Base-by-base conservation (phyloP, 2,888 invertebrate genomes). In the Drosophila diplacantha region DNA sequence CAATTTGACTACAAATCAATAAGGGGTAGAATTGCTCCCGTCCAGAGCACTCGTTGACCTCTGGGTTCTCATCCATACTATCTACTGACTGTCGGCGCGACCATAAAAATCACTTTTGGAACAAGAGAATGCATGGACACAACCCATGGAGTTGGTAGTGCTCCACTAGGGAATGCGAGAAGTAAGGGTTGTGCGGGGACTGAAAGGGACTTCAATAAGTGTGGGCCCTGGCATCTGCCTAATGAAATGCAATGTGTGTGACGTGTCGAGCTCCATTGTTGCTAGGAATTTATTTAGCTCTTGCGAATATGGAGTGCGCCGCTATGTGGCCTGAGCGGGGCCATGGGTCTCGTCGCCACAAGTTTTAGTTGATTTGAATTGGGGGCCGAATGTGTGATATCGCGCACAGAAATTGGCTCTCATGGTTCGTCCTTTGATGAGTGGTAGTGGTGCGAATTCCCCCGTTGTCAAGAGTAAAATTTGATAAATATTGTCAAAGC, bases 1-100 rank as follows among this genome's bases (percentile, higher is more conserved):
- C 80, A 73, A 84, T 78, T 84, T 84, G 84, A 80, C 78, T 78
- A 71, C 83, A 82, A 80, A 84, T 78, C 84, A 78, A 77, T 83
- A 73, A 67, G 54, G 51, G 69, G 46, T 38, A 47, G 44, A 56
- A 47, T 16, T 18, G 34, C 14, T 32, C n/a, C 26, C 34, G 43
- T 20, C 24, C 35, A 39, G n/a, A 20, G 46, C 34, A 49, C n/a
- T 38, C 38, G 59, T 53, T 62, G 55, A 58, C 74, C 61, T 55
- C 39, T 26, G 24, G 20, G 16, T 20, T 26, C 38, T 14, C 31
- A 12, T 43, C 24, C n/a, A 11, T 5, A 31, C 29, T 39, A 39
- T 68, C 75, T 65, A 69, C 72, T 70, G 69, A 65, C 74, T 76
- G 76, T 82, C 76, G 73, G 54, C 72, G 72, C 29, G 79, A 65